Evolutionary conservation across 2,888 invertebrate species (phyloP), one percentile per base, ranked within the genome.

Genomic region (Noctuana brunneofusca): DNA sequence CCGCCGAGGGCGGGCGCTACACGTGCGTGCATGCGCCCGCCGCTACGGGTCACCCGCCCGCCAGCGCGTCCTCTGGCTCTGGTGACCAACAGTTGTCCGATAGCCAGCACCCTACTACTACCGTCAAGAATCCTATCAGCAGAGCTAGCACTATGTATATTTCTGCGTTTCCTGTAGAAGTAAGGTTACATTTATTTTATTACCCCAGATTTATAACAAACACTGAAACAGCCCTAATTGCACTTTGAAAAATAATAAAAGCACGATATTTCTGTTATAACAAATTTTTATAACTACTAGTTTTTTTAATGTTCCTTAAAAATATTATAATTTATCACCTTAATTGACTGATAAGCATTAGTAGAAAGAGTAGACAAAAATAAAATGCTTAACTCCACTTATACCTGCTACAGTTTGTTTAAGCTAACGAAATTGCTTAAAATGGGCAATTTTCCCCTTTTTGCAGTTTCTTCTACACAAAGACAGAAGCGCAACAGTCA

Each of bases 31-130:
- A 92, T 74, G 86, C 92, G 89, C 93, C 93, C 92, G 93, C 92
- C 93, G 89, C 88, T 83, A 92, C 91, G 92, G 93, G 94, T 95
- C 95, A 95, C 87, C 95, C 95, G 80, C 94, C 92, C 74, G 94
- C 93, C 75, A 94, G 86, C 64, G 92, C 87, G 76, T 93, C 93
- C 76, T 94, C 94, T 64, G 95, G 95, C 81, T 95, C 95, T 70
- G 95, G 95, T 60, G 95, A 95, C 95, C 95, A 95, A 84, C 95
- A 95, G 89, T 95, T 95, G 93, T 95, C 95, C 38, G 95, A 95
- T 64, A 95, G 89, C 95, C 95, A 95, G 86, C 95, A 95, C 72
- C 95, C 95, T 73, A 95, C 94, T 71, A 95, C 94, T 64, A 95
- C 95, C 12, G 95, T 95, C 75, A 95, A 93, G 77, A 95, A 92